These are phyloP conservation scores for Darevskia mixta DNA, from an alignment of 2,797 vertebrate genomes.

Conservation along the genomic window DNA sequence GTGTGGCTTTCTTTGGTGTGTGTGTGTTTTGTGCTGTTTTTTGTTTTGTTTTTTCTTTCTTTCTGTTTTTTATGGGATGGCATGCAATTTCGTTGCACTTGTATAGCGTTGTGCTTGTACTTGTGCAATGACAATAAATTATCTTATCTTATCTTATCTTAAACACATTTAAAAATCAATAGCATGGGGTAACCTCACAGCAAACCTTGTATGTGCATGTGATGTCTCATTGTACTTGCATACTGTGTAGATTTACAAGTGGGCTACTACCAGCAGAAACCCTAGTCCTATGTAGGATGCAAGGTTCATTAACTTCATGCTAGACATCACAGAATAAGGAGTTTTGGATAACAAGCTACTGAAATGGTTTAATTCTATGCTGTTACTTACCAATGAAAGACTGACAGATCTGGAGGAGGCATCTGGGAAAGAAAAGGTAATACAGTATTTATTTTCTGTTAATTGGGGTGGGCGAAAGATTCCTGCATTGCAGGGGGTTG, in stretches of 20 bases:
- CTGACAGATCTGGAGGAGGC: slow-evolving; percentile 83
- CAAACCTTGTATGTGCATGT: not conserved
- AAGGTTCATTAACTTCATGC: not conserved
- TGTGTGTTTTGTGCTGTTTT: no score
- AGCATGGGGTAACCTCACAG: not conserved
- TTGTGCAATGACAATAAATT: no score
- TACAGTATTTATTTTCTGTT: not conserved
- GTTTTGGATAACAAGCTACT: not conserved
- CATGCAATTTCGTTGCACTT: no score
- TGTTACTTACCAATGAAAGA: slow-evolving; percentile 84
- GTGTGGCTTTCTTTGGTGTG: no score
- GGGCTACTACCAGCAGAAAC: not conserved
- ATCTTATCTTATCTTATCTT: no score
- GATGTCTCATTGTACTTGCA: no score
- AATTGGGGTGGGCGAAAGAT: no score
- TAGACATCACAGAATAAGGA: not conserved
- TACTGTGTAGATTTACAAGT: not conserved
- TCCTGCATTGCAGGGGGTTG: no score
- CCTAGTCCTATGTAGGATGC: not conserved
- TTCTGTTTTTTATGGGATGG: no score
- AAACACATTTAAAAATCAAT: not conserved
- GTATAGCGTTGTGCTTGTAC: no score
- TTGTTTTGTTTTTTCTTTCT: no score
- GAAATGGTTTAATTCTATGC: not conserved
- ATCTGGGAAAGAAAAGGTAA: slow-evolving; percentile 75